Percentiles rank a stretch among this genome's conserved stretches.
Evolutionary conservation across 2,113 vertebrate species (phyloP).

Genomic region (Silurus glanis): DNA sequence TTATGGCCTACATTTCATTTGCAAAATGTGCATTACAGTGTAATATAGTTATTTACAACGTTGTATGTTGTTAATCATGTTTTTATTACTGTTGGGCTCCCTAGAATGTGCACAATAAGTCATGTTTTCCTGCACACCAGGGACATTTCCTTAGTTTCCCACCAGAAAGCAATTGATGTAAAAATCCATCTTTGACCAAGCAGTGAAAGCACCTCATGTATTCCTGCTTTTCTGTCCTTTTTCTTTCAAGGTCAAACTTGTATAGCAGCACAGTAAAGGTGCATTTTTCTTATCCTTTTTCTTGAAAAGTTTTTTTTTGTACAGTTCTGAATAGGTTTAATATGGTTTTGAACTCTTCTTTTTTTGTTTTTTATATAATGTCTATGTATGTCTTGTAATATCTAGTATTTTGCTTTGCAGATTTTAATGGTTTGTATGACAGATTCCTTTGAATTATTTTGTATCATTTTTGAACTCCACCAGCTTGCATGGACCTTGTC

Average conservation of each 20-base stretch:
- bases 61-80: background rate
- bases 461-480: background rate
- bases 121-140: background rate
- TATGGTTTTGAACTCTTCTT: background rate
- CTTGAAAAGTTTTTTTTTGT: background rate
- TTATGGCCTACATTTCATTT: background rate
- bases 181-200: background rate
- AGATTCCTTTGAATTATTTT: background rate
- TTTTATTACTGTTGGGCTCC: background rate
- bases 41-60: background rate
- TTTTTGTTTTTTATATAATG: background rate
- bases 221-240: slow-evolving; percentile 15
- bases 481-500: background rate
- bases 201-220: slow-evolving; percentile 8
- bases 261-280: background rate
- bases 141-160: background rate
- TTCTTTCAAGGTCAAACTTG: slow-evolving; percentile 13
- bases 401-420: background rate
- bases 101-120: background rate
- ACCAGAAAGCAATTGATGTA: background rate
- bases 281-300: background rate
- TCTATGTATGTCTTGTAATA: background rate
- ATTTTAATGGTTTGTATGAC: background rate
- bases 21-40: background rate
- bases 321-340: background rate